Conservation (phyloP, 2,888 invertebrate genomes). For the Leucophenga montana region DNA sequence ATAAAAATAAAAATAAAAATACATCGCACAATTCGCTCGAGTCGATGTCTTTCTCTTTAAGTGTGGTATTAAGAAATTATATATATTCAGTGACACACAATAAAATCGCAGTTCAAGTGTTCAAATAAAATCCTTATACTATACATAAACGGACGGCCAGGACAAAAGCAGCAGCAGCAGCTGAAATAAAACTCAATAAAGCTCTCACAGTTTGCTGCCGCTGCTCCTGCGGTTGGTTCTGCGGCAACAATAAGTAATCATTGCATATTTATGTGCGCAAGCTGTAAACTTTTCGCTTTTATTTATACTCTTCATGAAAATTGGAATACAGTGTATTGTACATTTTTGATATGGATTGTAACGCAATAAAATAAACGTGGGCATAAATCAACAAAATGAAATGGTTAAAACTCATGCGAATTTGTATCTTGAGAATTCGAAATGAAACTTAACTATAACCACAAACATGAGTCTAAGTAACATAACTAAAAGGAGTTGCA, state of each 20-base stretch:
- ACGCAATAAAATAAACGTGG: no score
- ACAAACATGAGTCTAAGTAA: no score
- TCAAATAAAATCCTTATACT: neutral
- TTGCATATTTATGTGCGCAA: slow-evolving; percentile 27
- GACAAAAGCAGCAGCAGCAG: neutral
- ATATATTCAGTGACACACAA: neutral
- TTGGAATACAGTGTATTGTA: neutral
- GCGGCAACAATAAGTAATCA: neutral
- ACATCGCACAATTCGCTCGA: neutral
- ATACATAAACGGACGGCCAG: neutral
- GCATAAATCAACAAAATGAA: no score
- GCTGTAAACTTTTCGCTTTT: slow-evolving; percentile 26
- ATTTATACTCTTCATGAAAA: slow-evolving; percentile 12
- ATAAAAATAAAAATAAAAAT: slow-evolving; percentile 51
- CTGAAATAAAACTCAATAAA: neutral
- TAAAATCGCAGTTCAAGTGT: neutral
- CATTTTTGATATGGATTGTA: slow-evolving; percentile 17
- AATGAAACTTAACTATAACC: no score
- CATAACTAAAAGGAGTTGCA: no score
- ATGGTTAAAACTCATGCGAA: no score
- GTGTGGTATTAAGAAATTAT: neutral
- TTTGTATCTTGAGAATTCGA: no score
- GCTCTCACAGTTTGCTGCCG: neutral
- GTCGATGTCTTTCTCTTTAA: neutral
- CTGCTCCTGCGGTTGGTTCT: neutral